Evolutionary conservation across 2,113 vertebrate species (phyloP), one percentile per base, ranked within the genome.

Genomic region (Spea bombifrons): DNA sequence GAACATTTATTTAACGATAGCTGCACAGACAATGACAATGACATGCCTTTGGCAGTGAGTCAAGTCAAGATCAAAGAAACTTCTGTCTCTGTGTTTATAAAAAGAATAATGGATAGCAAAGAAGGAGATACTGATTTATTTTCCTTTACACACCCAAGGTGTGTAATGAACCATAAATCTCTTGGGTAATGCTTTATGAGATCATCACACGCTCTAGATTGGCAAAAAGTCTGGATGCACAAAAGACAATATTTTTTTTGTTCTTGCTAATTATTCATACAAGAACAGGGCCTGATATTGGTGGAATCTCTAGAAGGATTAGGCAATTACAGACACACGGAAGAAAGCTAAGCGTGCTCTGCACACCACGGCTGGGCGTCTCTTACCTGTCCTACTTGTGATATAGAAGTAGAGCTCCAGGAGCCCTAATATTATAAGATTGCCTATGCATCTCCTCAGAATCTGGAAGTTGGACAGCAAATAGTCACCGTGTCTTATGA

Each of bases 51-150:
- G 69, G 69, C 69, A 45, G 45, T 15, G 13, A 78, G 76, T 78
- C 76, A 79, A 79, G 72, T 80, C 49, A 73, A 73, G 44, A 80
- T 80, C 77, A 67, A 80, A 71, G 70, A 73, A 12, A 16, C 61
- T 66, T 73, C 49, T 71, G 68, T 76, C 64, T 68, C 66, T 53
- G 16, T 63, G 75, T 77, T 70, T 77, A 77, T 70, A 49, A 49
- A 57, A 53, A 72, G 46, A 44, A 78, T 63, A 72, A 65, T 66
- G 44, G 45, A 7, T 46, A 13, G 57, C 16, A 75, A 59, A n/a
- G 49, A 55, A 63, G 66, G 70, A 57, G 77, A 59, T 66, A 73
- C 55, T 16, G 44, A 57, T 80, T 57, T 66, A 7, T 73, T 49
- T 67, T 53, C 16, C 12, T 9, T 79, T 57, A 46, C 48, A 73